Percentiles rank a stretch among this genome's conserved stretches.
Conservation (phyloP, 2,113 vertebrate species). For the Sinocyclocheilus grahami region DNA sequence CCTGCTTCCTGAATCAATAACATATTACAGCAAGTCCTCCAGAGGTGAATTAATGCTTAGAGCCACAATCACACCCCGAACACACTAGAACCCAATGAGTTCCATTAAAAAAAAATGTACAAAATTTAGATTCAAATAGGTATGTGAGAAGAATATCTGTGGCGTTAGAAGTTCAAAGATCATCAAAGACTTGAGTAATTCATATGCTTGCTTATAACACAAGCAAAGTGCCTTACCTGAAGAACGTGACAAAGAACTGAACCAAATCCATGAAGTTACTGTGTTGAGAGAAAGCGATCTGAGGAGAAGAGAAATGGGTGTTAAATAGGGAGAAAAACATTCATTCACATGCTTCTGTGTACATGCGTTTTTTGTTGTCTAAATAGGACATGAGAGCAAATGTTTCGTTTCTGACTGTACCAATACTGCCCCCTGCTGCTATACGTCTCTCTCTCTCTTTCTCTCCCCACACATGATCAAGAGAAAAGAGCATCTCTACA, state of each 20-base stretch:
- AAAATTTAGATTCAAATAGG: not conserved
- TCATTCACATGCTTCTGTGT: conserved; percentile 8
- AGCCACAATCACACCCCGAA: not conserved
- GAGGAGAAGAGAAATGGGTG: conserved; percentile 52
- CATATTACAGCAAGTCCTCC: conserved; percentile 65
- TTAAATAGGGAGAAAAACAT: conserved; percentile 16
- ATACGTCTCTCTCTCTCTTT: not conserved
- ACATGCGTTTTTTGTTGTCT: not conserved
- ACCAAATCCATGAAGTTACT: conserved; percentile 99
- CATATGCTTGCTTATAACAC: not conserved
- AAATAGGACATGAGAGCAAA: not conserved
- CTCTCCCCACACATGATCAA: too few species aligned
- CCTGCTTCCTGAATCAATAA: conserved; percentile 64
- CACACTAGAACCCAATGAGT: too few species aligned
- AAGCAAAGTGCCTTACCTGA: conserved; percentile 82
- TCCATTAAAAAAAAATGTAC: not conserved
- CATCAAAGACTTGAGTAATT: not conserved
- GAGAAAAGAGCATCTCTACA: not conserved
- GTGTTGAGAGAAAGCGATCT: conserved; percentile 99
- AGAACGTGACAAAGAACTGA: conserved; percentile 99
- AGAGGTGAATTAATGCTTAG: conserved; percentile 44
- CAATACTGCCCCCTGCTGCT: conserved; percentile 58
- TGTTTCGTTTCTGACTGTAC: conserved; percentile 18
- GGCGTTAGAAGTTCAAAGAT: not conserved
- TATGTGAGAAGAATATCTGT: not conserved